These are phyloP conservation scores for Adelphocoris suturalis DNA, from an alignment of 2,888 invertebrate genomes.

Conservation along the genomic window DNA sequence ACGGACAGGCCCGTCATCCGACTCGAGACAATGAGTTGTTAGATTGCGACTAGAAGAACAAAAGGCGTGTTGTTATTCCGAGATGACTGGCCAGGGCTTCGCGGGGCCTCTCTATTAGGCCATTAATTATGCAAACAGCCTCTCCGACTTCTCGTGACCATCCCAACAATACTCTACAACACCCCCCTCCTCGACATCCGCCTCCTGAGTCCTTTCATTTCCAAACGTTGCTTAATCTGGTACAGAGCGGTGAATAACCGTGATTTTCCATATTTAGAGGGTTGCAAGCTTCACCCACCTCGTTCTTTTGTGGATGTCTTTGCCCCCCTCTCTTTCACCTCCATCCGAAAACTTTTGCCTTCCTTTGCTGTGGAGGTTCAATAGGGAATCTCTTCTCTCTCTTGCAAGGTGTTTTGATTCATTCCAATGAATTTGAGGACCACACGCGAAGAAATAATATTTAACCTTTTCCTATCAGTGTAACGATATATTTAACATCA, in stretches of 20 bases:
- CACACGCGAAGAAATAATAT: no score
- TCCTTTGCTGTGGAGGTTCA: not conserved
- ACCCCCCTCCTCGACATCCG: constrained; percentile 28
- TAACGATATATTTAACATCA: no score
- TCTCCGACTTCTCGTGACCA: constrained; percentile 65
- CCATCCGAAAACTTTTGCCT: not conserved
- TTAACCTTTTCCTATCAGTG: no score
- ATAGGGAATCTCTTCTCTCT: not conserved
- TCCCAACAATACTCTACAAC: constrained; percentile 56
- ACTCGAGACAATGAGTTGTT: constrained; percentile 64
- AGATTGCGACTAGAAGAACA: constrained; percentile 58
- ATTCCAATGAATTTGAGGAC: no score
- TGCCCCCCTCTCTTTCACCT: not conserved
- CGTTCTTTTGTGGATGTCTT: constrained; percentile 1
- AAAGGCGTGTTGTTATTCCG: constrained; percentile 59
- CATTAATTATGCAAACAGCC: constrained; percentile 70
- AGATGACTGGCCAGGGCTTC: constrained; percentile 39
- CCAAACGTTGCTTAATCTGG: constrained; percentile 56
- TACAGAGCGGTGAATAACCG: constrained; percentile 56
- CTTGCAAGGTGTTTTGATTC: constrained; percentile 9
- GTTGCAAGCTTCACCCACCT: constrained; percentile 41
- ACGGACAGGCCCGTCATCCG: constrained; percentile 47
- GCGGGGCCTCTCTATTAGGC: constrained; percentile 59
- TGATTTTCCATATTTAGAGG: constrained; percentile 61
- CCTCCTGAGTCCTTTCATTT: constrained; percentile 53